Conservation (phyloP, 1,140 invertebrate genomes). For the Euwallacea similis region DNA sequence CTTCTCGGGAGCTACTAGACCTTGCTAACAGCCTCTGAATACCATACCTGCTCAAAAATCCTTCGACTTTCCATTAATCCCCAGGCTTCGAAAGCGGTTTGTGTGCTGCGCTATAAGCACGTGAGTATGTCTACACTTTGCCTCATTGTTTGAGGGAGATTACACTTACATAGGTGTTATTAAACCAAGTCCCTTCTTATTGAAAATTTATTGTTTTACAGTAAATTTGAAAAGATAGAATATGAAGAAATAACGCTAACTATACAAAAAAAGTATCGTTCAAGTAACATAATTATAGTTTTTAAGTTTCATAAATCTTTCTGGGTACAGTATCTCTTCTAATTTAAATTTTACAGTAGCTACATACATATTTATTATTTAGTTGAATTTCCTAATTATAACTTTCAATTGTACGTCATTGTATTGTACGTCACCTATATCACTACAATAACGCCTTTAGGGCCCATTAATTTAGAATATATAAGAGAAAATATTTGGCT, state of each 20-base stretch:
- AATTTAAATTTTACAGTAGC: conserved; percentile 24
- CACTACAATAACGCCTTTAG: conserved; percentile 12
- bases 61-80: too few relatives aligned
- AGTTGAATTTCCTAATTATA: conserved; percentile 15
- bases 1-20: too few relatives aligned
- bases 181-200: conserved; percentile 11
- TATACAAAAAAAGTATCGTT: conserved; percentile 32
- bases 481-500: conserved; percentile 24
- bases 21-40: too few relatives aligned
- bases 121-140: too few relatives aligned
- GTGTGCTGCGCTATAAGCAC: too few relatives aligned
- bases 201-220: conserved; percentile 37
- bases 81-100: too few relatives aligned
- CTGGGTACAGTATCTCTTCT: background rate
- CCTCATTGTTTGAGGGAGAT: too few relatives aligned
- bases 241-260: conserved; percentile 33
- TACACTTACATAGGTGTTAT: too few relatives aligned
- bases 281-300: conserved; percentile 14
- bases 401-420: background rate
- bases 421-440: conserved; percentile 2
- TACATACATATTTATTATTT: conserved; percentile 28
- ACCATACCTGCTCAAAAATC: too few relatives aligned
- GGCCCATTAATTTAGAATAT: conserved; percentile 22
- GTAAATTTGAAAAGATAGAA: conserved; percentile 33
- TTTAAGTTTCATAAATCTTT: conserved; percentile 6